Evolutionary conservation across 2,888 invertebrate genomes (phyloP), one percentile per base, ranked within the genome.

Genomic region (Amblyjoppa fuscipennis): DNA sequence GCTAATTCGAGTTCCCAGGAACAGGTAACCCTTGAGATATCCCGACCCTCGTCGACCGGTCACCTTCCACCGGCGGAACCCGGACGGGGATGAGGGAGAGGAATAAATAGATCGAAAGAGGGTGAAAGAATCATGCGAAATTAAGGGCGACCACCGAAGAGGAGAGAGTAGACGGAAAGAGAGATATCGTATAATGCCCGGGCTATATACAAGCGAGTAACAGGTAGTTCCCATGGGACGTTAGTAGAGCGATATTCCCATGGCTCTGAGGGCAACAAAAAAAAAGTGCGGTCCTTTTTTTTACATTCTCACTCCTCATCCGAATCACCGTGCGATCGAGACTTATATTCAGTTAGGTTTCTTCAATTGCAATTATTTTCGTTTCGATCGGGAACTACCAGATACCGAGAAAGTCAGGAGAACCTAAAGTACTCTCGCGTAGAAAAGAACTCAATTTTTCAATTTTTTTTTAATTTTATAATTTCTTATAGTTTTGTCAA

Each of bases 141-240:
- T 91, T 89, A 88, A 87, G 84, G 81, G 68, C 80, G 49, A 59
- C 74, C 75, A 41, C 77, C 74, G 25, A 83, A 77, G 45, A 69
- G 74, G 59, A 81, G 59, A 81, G 59, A 80, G 81, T 61, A 45
- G 45, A 70, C 34, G 79, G 49, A 53, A 28, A 28, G 73, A 68
- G 73, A 61, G 79, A 70, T n/a, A 41, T 66, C 28, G 20, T 16
- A 66, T 68, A 73, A 73, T 56, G 76, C 34, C 41, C 28, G 75
- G 45, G 59, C 34, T 87, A 90, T 89, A 89, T 88, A 89, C 90
- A 90, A 89, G 87, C 88, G 87, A 86, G 89, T 90, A 91, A 92
- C 92, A 92, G 92, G 92, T 92, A 92, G 91, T 92, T 92, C 92
- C 92, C 92, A 92, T 91, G 92, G 88, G 91, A 92, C 90, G 89